Base-by-base conservation (phyloP, 2,888 invertebrate species). In the Ligdia adustata region DNA sequence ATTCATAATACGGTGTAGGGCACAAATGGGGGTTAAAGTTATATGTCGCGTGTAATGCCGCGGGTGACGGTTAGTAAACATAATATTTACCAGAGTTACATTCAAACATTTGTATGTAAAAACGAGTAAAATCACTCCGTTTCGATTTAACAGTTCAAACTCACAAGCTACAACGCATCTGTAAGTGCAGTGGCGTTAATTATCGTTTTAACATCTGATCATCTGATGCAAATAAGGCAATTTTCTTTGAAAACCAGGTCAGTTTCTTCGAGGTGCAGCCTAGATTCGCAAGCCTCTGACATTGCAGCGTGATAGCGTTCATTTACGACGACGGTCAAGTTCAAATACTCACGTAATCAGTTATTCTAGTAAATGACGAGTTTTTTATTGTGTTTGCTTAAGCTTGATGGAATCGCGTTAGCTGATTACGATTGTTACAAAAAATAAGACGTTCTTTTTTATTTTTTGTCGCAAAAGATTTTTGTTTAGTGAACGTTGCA, bases 201-300 rank as follows among this genome's bases (percentile, higher is more conserved):
- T 64, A 47, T 62, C 62, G 68, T 72, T 65, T 66, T 62, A 62
- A 56, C 57, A 53, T 57, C 58, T 57, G 43, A 48, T 55, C 66
- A 66, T 64, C 64, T 66, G 60, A 79, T 76, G 79, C 64, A 80
- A 82, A 77, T 75, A 64, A 74, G 69, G 72, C 64, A 73, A 79
- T 83, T 75, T 80, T 75, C 75, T 72, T 52, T 62, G 75, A 73
- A 78, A 82, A 75, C 66, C 66, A 64, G 80, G 81, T 70, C 79
- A 75, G 67, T 79, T 79, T 79, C 77, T 74, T 70, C 62, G 53
- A 69, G 75, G 75, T 66, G 65, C 75, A 73, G 66, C 69, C 62
- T 41, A 52, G 58, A 43, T 67, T 66, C 58, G 54, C 64, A 60
- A 58, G 62, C 42, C 55, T 59, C 45, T 60, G 67, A 65, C 64